Evolutionary conservation across 2,113 vertebrate genomes (phyloP).

Genomic region (Genyomyrus donnyi): DNA sequence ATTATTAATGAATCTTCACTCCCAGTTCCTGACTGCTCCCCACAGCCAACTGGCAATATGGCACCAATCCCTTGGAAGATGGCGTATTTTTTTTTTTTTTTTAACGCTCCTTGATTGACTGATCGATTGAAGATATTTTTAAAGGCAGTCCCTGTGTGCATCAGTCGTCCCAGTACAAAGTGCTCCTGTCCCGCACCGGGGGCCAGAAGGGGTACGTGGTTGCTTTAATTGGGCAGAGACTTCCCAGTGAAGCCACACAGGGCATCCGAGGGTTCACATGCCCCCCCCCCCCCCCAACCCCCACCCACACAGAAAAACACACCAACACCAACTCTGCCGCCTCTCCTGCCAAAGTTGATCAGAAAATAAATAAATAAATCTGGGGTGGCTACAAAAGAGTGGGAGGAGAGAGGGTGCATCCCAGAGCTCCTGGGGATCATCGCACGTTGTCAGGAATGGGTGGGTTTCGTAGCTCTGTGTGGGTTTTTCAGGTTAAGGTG

Average conservation of each 20-base stretch:
- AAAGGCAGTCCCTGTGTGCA: conserved; percentile 39
- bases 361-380: conserved; percentile 34
- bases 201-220: conserved; percentile 18
- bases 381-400: conserved; percentile 46
- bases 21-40: conserved; percentile 28
- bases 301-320: conserved; percentile 22
- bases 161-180: conserved; percentile 34
- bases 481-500: not conserved
- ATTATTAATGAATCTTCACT: conserved; percentile 54
- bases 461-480: not conserved
- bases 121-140: conserved; percentile 56
- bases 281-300: conserved; percentile 20
- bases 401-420: not conserved
- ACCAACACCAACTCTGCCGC: conserved; percentile 51
- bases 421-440: conserved; percentile 17
- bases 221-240: conserved; percentile 44
- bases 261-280: conserved; percentile 32
- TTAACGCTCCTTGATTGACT: conserved; percentile 37
- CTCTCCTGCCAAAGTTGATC: conserved; percentile 44
- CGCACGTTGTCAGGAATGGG: conserved; percentile 30
- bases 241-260: conserved; percentile 33
- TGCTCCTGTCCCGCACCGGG: conserved; percentile 27
- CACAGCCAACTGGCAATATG: conserved; percentile 33
- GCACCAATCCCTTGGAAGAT: conserved; percentile 43
- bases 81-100: conserved; percentile 30